These are phyloP conservation scores for Synergus laeviventris DNA, from an alignment of 2,888 invertebrate genomes.

Conservation along the genomic window DNA sequence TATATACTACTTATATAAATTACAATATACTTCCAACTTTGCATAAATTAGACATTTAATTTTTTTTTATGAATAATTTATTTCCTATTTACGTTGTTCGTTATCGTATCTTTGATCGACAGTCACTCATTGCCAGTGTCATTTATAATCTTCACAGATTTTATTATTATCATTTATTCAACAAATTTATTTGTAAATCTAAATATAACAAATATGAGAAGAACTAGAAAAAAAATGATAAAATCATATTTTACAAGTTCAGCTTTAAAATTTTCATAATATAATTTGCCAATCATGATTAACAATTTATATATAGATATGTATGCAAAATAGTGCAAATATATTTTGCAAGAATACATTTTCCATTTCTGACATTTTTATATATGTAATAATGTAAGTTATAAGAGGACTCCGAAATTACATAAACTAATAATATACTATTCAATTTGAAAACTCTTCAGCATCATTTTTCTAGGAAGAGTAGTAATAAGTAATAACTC, in stretches of 20 bases:
- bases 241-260: neutral
- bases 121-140: neutral
- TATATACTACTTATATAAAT: too few species aligned
- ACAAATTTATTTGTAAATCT: neutral
- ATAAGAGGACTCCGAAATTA: constrained; percentile 6
- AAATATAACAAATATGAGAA: neutral
- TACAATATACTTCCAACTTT: neutral
- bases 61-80: neutral
- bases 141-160: neutral
- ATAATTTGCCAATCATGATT: neutral
- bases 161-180: neutral
- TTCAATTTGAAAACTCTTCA: neutral
- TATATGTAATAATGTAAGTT: constrained; percentile 3
- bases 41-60: neutral
- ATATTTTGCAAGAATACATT: constrained; percentile 13
- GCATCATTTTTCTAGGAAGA: constrained; percentile 1
- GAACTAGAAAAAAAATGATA: neutral
- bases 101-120: neutral
- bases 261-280: constrained; percentile 19
- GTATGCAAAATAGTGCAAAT: neutral
- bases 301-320: constrained; percentile 7
- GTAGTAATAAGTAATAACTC: neutral
- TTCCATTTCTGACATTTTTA: constrained; percentile 12
- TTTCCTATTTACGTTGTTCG: neutral
- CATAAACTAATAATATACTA: constrained; percentile 21